Evolutionary conservation across 2,797 vertebrate genomes (phyloP), one percentile per base, ranked within the genome.

Genomic region (Heliangelus exortis): DNA sequence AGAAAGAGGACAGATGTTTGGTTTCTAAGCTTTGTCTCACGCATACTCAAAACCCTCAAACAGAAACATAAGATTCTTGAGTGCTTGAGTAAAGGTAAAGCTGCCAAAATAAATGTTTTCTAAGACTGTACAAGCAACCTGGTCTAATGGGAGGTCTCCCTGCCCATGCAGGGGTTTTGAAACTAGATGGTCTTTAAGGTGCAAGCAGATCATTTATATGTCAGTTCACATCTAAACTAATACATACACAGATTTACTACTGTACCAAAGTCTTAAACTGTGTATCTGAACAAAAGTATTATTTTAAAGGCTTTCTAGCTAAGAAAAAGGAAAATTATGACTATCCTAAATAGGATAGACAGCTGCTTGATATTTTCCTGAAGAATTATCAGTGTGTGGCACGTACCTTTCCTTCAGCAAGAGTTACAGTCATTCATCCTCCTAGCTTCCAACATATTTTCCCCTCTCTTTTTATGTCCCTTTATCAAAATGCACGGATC

Each of bases 381-480:
- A 82, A 31, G 31, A 66, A 43, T 41, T 43, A 71, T n/a, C 15
- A 41, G 26, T 55, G 81, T 84, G 34, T 89, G 28, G 14, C 29
- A 19, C 67, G 31, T 51, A 51, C 12, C n/a, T 34, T 21, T 61
- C 58, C 63, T 31, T 86, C 57, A 90, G 12, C 17, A 15, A 55
- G 41, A 77, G 1, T 76, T 73, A 26, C 0, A 39, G 18, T 34
- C 2, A 1, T 53, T 80, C 31, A 41, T 31, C 2, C 3, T 74
- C 20, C 15, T 51, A 16, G 65, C 63, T 78, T 55, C 23, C 36
- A 63, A 4, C 10, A 29, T 10, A 9, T 31, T 31, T 26, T 28
- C 1, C 48, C 6, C 0, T 1, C 10, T 3, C 9, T 17, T 53
- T 76, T 80, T 71, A 29, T 71, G 45, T 67, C 9, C 5, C 9